Conservation (phyloP, 2,888 invertebrate genomes). For the Carpatolechia fugitivella region DNA sequence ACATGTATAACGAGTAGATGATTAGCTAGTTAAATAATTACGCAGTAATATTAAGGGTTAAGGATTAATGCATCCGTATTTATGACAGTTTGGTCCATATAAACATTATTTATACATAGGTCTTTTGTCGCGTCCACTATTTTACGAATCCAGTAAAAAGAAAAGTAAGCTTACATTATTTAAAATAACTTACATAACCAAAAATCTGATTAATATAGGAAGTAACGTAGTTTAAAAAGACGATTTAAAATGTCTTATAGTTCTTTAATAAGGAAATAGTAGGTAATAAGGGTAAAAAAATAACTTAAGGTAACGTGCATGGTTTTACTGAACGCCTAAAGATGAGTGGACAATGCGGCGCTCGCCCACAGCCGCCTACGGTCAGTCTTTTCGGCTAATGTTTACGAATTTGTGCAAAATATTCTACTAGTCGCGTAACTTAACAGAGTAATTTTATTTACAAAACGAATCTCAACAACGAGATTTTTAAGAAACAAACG, state of each 20-base stretch:
- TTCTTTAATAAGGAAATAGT: neutral
- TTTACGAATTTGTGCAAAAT: conserved; percentile 79
- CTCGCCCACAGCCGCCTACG: conserved; percentile 67
- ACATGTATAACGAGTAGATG: conserved; percentile 76
- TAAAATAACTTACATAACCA: neutral
- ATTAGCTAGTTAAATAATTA: conserved; percentile 73
- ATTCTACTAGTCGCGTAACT: conserved; percentile 73
- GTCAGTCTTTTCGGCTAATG: conserved; percentile 77
- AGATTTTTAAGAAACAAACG: conserved; percentile 54
- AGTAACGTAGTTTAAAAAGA: too few species aligned
- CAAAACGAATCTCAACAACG: conserved; percentile 59
- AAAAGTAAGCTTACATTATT: neutral
- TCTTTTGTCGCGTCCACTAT: conserved; percentile 33
- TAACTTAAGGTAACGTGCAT: neutral
- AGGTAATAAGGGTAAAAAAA: neutral
- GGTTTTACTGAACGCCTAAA: conserved; percentile 55
- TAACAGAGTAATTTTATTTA: conserved; percentile 71
- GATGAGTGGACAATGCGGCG: conserved; percentile 55
- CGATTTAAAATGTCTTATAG: too few species aligned
- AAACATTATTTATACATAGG: conserved; percentile 70
- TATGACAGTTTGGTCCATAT: conserved; percentile 79
- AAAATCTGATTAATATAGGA: too few species aligned
- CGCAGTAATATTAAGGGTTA: conserved; percentile 71
- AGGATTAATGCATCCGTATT: conserved; percentile 74
- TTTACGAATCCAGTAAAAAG: conserved; percentile 19